These are phyloP conservation scores for Phthorimaea operculella DNA, from an alignment of 1,140 invertebrate species.

Conservation along the genomic window DNA sequence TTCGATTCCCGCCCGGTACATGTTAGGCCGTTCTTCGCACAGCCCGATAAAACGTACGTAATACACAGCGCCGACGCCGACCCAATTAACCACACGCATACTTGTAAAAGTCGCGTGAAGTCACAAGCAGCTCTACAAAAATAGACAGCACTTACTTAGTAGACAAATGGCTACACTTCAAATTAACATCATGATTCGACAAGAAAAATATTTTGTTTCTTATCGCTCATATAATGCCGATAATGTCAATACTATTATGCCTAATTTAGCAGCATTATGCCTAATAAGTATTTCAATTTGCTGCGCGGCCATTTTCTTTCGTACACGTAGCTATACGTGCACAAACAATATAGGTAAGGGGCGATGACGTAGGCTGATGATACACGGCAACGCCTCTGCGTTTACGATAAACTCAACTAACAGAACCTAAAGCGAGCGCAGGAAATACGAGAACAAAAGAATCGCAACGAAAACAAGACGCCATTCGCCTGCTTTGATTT, in stretches of 20 bases:
- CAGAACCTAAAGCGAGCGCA: conserved; percentile 31
- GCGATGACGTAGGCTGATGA: conserved; percentile 45
- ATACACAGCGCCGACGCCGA: not conserved
- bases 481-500: conserved; percentile 14
- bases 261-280: not conserved
- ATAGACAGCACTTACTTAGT: too few species aligned
- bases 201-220: too few species aligned
- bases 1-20: not conserved
- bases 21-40: not conserved
- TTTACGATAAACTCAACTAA: conserved; percentile 46
- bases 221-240: too few species aligned
- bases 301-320: conserved; percentile 53
- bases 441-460: conserved; percentile 53
- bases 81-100: not conserved
- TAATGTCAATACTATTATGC: too few species aligned
- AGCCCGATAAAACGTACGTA: not conserved
- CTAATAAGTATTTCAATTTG: conserved; percentile 14
- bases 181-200: too few species aligned
- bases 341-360: not conserved
- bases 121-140: not conserved
- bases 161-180: too few species aligned
- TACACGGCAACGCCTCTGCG: conserved; percentile 45
- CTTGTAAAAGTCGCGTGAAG: not conserved
- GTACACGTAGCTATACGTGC: conserved; percentile 46
- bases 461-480: conserved; percentile 40